Conservation (phyloP, 2,113 vertebrate genomes). For the Chloropsis cyanopogon region DNA sequence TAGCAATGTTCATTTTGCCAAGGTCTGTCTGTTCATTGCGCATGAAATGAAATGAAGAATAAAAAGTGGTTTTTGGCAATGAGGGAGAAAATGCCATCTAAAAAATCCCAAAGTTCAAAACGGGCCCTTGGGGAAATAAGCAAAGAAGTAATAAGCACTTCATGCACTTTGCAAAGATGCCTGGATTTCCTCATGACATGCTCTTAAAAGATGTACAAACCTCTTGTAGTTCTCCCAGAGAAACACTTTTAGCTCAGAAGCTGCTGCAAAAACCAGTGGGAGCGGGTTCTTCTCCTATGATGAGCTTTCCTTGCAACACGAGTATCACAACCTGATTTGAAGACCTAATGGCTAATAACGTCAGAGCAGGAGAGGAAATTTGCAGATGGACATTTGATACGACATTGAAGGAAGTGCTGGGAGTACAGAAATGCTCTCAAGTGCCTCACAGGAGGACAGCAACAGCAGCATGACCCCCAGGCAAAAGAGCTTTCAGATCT, state of each 20-base stretch:
- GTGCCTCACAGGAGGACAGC: background rate
- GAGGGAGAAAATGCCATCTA: background rate
- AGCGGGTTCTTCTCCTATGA: accelerated
- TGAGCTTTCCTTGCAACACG: background rate
- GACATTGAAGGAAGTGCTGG: background rate
- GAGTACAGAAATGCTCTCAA: background rate
- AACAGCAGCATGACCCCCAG: background rate
- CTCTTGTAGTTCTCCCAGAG: background rate
- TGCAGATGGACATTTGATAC: background rate
- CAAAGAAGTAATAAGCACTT: background rate
- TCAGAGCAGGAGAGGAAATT: background rate
- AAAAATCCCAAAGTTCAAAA: background rate
- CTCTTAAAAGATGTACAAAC: background rate
- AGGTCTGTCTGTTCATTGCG: background rate
- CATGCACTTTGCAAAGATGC: background rate
- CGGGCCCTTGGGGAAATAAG: background rate
- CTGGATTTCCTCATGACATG: background rate
- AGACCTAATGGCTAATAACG: background rate
- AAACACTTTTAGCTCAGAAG: background rate
- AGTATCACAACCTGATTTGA: background rate
- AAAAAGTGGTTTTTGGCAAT: background rate
- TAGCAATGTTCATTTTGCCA: background rate
- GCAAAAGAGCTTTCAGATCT: background rate
- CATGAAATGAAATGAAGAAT: background rate
- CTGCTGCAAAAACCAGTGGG: background rate